Evolutionary conservation across 2,797 vertebrate species (phyloP).

Genomic region (Lacerta viridis): DNA sequence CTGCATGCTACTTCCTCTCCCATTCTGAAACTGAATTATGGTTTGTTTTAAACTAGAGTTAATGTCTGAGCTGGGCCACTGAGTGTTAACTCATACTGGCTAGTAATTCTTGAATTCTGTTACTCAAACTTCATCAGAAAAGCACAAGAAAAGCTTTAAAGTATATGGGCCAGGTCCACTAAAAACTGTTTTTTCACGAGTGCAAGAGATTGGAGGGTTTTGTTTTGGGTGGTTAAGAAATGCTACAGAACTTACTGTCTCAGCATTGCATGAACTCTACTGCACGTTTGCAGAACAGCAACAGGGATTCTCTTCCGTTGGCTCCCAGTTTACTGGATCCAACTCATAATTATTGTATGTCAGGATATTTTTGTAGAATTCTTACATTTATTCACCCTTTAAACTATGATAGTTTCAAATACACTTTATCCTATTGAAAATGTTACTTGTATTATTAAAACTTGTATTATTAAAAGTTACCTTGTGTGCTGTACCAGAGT

Average conservation of each 20-base stretch:
- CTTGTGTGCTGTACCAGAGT: background rate
- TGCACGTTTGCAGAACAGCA: background rate
- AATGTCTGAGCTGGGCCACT: background rate
- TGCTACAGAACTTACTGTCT: background rate
- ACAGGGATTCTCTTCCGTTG: background rate
- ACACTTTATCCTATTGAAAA: background rate
- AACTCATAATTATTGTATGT: background rate
- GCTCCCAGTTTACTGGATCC: background rate
- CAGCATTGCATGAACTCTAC: background rate
- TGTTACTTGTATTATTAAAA: background rate
- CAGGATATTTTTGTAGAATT: background rate
- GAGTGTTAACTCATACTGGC: background rate
- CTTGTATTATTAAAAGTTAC: background rate
- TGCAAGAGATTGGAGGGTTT: background rate
- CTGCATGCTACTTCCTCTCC: background rate
- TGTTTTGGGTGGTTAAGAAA: background rate
- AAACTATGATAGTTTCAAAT: background rate
- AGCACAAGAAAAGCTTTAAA: rapidly evolving
- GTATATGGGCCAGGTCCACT: background rate
- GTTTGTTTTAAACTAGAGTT: background rate
- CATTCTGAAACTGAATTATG: background rate
- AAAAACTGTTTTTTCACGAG: background rate
- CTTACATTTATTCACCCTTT: background rate
- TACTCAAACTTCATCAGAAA: background rate
- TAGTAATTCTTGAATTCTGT: background rate